Conservation (phyloP, 37 sponge, comb jelly and placozoan species). For the Tethya wilhelma region DNA sequence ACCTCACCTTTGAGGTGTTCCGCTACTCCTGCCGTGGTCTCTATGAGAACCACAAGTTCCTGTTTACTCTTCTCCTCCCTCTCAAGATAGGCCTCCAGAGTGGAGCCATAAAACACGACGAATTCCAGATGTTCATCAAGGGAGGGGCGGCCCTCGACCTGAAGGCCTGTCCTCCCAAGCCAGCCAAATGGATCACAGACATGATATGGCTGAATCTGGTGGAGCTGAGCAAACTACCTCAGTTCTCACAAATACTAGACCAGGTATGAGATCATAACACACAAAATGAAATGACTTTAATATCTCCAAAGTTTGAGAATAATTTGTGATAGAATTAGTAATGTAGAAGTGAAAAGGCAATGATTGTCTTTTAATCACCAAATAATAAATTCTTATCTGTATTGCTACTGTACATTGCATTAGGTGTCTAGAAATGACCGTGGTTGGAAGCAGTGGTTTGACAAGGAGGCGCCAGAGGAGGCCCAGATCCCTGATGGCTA, state of each 20-base stretch:
- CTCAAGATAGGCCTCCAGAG: slow-evolving; percentile 93
- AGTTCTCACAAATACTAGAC: slow-evolving; percentile 92
- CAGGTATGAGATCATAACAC: slow-evolving; percentile 58
- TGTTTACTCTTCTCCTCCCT: slow-evolving; percentile 96
- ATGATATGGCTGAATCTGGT: slow-evolving; percentile 98
- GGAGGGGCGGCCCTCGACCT: slow-evolving; percentile 99
- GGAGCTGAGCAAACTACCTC: slow-evolving; percentile 88
- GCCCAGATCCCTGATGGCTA: slow-evolving; percentile 95
- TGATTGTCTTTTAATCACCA: no score
- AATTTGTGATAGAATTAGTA: no score
- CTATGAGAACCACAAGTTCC: slow-evolving; percentile 98
- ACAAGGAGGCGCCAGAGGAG: slow-evolving; percentile 97
- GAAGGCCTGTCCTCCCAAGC: slow-evolving; percentile 89
- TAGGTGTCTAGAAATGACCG: slow-evolving; percentile 89
- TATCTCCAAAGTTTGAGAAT: no score
- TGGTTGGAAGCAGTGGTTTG: slow-evolving; percentile 98
- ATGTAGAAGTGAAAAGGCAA: no score
- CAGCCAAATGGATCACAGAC: slow-evolving; percentile 96
- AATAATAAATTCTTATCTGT: neutral
- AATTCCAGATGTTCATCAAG: slow-evolving; percentile 94
- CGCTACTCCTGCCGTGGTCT: slow-evolving; percentile 90
- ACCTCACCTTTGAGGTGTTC: slow-evolving; percentile 92
- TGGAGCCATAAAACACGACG: slow-evolving; percentile 84
- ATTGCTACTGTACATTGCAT: neutral
- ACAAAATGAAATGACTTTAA: no score